Evolutionary conservation across 2,797 vertebrate genomes (phyloP).

Genomic region (Falco columbarius): DNA sequence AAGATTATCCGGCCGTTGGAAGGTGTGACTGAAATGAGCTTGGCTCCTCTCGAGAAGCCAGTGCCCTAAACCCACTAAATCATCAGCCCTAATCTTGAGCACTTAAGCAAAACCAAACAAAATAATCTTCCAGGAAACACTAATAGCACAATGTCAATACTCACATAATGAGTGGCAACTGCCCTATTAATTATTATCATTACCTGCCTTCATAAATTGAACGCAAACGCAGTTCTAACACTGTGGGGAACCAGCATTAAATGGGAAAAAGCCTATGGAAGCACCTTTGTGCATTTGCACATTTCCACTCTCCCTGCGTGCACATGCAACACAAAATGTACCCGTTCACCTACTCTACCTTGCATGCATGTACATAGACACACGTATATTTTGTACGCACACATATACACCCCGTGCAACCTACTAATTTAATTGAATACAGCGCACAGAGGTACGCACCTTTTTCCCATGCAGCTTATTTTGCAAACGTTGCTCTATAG

Average conservation of each 20-base stretch:
- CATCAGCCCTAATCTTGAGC: slow-evolving; percentile 61
- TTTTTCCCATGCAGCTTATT: neutral
- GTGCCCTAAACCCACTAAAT: slow-evolving; percentile 58
- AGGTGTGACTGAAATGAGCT: slow-evolving; percentile 72
- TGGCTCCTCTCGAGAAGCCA: slow-evolving; percentile 47
- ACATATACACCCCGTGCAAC: accelerated
- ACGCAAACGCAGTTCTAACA: slow-evolving; percentile 33
- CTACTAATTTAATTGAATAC: neutral
- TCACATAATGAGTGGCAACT: slow-evolving; percentile 66
- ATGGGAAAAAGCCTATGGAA: slow-evolving; percentile 42
- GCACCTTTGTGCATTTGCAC: neutral
- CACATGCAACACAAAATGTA: neutral
- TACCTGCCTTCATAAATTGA: slow-evolving; percentile 64
- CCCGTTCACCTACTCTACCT: neutral
- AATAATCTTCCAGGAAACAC: slow-evolving; percentile 73
- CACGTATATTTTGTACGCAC: accelerated
- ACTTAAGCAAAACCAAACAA: slow-evolving; percentile 74
- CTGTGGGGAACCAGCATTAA: slow-evolving; percentile 64
- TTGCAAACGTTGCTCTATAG: neutral
- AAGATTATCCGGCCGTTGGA: slow-evolving; percentile 72
- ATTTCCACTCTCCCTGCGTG: neutral
- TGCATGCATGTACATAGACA: neutral
- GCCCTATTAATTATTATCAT: slow-evolving; percentile 71
- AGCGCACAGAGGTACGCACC: neutral
- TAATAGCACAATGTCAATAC: slow-evolving; percentile 63